Conservation (phyloP, 2,797 vertebrate species). For the Lerista edwardsae region DNA sequence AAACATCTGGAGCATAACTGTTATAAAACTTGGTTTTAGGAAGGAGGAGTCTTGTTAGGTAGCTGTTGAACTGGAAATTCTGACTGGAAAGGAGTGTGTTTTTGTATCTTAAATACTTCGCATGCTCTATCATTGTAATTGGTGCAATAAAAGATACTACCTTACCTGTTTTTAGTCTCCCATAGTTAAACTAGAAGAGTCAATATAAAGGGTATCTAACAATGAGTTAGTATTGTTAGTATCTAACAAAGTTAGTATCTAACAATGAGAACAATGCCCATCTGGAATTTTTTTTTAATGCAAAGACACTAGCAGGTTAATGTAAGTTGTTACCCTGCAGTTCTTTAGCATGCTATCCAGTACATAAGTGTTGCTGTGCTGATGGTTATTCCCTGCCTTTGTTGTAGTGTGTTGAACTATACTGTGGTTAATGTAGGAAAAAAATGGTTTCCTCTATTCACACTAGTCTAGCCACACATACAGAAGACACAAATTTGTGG, state of each 20-base stretch:
- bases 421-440: neutral
- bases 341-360: neutral
- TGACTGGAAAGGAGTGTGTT: neutral
- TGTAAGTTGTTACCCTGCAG: neutral
- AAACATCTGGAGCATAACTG: neutral
- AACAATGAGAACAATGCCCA: neutral
- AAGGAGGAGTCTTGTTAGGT: neutral
- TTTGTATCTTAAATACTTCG: neutral
- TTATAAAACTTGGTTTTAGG: neutral
- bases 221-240: too few relatives aligned
- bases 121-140: neutral
- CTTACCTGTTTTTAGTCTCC: neutral
- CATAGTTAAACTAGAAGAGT: neutral
- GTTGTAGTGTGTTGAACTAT: neutral
- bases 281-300: neutral
- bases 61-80: neutral
- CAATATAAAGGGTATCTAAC: neutral
- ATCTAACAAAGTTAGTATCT: neutral
- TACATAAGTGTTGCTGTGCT: neutral
- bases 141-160: neutral
- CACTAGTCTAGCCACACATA: too few relatives aligned
- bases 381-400: neutral
- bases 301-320: neutral
- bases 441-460: neutral
- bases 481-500: too few relatives aligned